Conservation (phyloP, 2,888 invertebrate species). For the Scaptodrosophila latifasciaeformis region DNA sequence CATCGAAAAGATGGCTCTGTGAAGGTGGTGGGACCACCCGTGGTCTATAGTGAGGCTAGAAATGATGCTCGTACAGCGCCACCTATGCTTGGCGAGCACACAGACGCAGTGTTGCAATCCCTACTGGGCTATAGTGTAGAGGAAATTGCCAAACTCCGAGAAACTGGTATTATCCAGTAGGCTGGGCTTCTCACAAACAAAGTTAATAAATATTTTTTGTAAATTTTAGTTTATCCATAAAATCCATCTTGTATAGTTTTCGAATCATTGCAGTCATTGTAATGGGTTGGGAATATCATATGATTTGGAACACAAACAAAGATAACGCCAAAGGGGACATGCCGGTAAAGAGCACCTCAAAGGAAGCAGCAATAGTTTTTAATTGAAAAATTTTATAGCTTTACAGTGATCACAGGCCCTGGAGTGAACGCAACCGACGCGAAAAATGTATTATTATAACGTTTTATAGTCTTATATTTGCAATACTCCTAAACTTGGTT, state of each 20-base stretch:
- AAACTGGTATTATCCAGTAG: conserved; percentile 65
- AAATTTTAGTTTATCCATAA: too few relatives aligned
- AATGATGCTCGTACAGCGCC: conserved; percentile 85
- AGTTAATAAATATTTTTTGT: too few relatives aligned
- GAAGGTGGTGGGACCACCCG: conserved; percentile 90
- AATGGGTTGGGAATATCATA: too few relatives aligned
- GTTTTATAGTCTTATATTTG: conserved; percentile 16
- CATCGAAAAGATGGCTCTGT: conserved; percentile 84
- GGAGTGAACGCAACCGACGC: conserved; percentile 18
- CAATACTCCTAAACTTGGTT: conserved; percentile 11
- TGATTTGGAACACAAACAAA: neutral
- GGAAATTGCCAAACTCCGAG: conserved; percentile 76
- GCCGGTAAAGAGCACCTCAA: conserved; percentile 15
- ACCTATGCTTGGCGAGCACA: conserved; percentile 92
- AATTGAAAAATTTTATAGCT: too few relatives aligned
- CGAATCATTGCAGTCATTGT: too few relatives aligned
- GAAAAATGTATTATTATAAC: conserved; percentile 27
- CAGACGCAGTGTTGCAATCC: conserved; percentile 82
- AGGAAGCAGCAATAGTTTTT: too few relatives aligned
- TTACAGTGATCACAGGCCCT: conserved; percentile 23
- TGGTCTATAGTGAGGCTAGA: conserved; percentile 84
- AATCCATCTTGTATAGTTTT: too few relatives aligned
- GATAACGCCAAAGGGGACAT: neutral
- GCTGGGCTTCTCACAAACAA: neutral
- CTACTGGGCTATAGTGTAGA: conserved; percentile 80